These are phyloP conservation scores for Murina feae DNA, from an alignment of 2,113 vertebrate genomes.

Conservation along the genomic window DNA sequence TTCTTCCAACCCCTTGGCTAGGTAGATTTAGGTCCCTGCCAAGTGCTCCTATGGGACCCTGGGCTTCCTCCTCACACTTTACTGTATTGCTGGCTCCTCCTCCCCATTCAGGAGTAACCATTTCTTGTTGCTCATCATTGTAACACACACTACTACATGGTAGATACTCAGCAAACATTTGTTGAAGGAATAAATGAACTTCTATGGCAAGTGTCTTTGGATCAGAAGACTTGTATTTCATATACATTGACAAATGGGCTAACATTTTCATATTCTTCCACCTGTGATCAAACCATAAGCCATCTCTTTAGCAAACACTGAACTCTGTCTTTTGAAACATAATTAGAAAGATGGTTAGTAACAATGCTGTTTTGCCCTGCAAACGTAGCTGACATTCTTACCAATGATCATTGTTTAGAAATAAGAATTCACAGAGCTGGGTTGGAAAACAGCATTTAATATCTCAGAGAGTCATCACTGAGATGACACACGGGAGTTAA, in stretches of 20 bases:
- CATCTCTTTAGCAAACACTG: neutral
- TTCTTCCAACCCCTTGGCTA: neutral
- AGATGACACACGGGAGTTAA: neutral
- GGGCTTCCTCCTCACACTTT: neutral
- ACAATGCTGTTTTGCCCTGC: neutral
- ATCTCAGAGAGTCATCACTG: neutral
- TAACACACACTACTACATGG: neutral
- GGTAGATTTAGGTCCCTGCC: neutral
- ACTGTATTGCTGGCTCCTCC: neutral
- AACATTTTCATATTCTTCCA: neutral
- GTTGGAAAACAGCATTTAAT: neutral
- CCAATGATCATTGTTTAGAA: neutral
- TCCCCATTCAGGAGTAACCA: neutral
- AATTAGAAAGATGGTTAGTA: neutral
- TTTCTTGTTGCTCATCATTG: neutral
- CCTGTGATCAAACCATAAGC: neutral
- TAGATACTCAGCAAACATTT: neutral
- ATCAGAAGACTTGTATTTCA: constrained; percentile 36
- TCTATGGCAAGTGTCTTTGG: neutral
- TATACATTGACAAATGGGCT: neutral
- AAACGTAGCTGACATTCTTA: neutral
- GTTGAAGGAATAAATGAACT: neutral
- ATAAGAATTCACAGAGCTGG: neutral
- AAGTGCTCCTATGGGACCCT: too few relatives aligned
- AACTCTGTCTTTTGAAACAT: constrained; percentile 36